Percentiles rank a stretch among this genome's conserved stretches.
These are phyloP conservation scores for Brienomyrus longianalis DNA, from an alignment of 2,113 vertebrate species.

Conservation along the genomic window DNA sequence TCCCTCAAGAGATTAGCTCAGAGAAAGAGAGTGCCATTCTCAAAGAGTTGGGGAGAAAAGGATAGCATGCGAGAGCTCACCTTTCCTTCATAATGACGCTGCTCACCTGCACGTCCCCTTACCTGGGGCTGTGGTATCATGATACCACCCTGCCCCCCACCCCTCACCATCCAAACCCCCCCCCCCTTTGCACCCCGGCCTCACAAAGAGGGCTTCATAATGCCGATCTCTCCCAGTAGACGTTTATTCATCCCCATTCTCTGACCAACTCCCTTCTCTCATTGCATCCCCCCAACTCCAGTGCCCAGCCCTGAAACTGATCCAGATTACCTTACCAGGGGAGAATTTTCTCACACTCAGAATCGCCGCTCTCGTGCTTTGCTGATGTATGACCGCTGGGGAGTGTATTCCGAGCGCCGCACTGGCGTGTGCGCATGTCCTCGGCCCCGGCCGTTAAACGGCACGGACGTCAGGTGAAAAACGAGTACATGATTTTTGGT, in stretches of 20 bases:
- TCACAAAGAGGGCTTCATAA: constrained; percentile 55
- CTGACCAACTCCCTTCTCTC: constrained; percentile 21
- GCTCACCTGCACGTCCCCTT: constrained; percentile 65
- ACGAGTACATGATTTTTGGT: background rate
- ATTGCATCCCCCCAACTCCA: constrained; percentile 20
- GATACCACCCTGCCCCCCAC: constrained; percentile 27
- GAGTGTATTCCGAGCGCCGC: background rate
- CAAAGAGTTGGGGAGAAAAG: constrained; percentile 32
- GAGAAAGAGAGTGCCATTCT: background rate
- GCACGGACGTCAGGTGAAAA: background rate
- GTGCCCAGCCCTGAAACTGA: constrained; percentile 59
- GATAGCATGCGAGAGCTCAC: constrained; percentile 51
- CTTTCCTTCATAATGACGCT: constrained; percentile 60
- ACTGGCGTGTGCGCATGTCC: background rate
- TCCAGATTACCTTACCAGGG: constrained; percentile 51
- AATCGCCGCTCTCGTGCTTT: constrained; percentile 48
- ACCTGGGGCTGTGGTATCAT: constrained; percentile 59
- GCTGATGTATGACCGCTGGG: background rate
- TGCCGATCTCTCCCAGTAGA: constrained; percentile 47
- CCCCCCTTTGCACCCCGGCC: background rate
- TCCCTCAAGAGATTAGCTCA: constrained; percentile 40
- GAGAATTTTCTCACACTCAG: constrained; percentile 64
- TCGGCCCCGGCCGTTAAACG: background rate
- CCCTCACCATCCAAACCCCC: background rate
- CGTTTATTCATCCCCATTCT: constrained; percentile 37